Conservation (phyloP, 2,113 vertebrate genomes). For the Ibidorhyncha struthersii region DNA sequence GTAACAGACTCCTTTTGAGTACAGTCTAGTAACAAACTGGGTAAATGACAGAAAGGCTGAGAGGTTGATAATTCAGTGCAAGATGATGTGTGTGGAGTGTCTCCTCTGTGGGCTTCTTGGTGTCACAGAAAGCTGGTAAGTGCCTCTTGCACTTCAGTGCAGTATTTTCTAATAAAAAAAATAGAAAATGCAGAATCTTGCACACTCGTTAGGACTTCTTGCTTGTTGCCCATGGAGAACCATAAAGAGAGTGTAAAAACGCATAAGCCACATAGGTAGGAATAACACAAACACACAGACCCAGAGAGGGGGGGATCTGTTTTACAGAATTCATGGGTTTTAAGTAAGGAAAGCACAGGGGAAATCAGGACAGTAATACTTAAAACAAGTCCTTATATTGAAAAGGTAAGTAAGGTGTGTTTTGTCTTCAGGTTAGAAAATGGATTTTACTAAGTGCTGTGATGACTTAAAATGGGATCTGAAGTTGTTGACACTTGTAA, state of each 20-base stretch:
- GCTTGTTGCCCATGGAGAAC: not conserved
- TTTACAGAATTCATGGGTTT: not conserved
- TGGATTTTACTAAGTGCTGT: not conserved
- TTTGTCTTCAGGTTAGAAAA: not conserved
- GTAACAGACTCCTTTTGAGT: not conserved
- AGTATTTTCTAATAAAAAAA: not conserved
- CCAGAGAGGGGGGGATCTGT: not conserved
- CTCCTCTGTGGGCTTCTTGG: not conserved
- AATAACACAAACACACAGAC: not conserved
- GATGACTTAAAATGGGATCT: not conserved
- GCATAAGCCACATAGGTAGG: fast-evolving
- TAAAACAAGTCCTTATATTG: not conserved
- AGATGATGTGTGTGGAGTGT: not conserved
- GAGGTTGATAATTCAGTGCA: not conserved
- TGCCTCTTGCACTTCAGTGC: not conserved
- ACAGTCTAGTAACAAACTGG: not conserved
- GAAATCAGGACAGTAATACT: not conserved
- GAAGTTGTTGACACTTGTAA: not conserved
- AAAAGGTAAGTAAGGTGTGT: not conserved
- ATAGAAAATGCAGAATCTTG: not conserved
- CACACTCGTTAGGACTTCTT: not conserved
- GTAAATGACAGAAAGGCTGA: not conserved
- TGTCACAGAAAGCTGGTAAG: not conserved
- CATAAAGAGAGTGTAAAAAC: not conserved
- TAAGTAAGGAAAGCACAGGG: not conserved